These are phyloP conservation scores for Hirudinaria manillensis DNA, from an alignment of 2,888 invertebrate genomes.

Conservation along the genomic window DNA sequence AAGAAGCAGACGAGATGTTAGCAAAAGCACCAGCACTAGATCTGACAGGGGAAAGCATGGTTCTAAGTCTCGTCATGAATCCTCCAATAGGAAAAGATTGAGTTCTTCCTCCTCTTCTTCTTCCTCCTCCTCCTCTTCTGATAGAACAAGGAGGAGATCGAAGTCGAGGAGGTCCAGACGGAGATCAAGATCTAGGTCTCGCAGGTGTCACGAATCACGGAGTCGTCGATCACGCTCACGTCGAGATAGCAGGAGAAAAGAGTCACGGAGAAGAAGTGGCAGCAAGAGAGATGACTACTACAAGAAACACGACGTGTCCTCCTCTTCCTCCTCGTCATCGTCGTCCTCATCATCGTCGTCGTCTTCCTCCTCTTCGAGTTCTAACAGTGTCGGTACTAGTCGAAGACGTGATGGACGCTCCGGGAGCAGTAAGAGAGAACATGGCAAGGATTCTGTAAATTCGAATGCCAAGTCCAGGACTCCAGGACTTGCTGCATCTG, in stretches of 20 bases:
- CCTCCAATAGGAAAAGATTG: background rate
- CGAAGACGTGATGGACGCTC: background rate
- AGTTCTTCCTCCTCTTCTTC: background rate
- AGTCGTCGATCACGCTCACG: background rate
- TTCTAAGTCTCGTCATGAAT: background rate
- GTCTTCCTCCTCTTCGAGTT: background rate
- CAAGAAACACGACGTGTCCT: background rate
- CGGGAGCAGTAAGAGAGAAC: background rate
- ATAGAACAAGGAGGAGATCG: background rate
- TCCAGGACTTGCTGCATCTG: background rate
- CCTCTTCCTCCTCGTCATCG: background rate
- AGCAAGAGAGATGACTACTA: background rate
- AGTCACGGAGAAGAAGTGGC: background rate
- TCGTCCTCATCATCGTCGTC: background rate
- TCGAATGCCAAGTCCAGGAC: background rate
- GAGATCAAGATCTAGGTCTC: too few relatives aligned
- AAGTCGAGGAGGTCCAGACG: background rate
- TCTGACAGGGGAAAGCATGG: background rate
- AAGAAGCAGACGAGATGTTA: background rate
- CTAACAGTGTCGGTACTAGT: background rate
- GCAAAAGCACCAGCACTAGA: background rate
- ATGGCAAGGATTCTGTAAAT: background rate
- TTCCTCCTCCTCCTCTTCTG: background rate
- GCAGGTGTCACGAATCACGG: too few relatives aligned
- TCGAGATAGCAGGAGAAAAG: background rate